Evolutionary conservation across 2,113 vertebrate species (phyloP), one percentile per base, ranked within the genome.

Genomic region (Leptodactylus fuscus): DNA sequence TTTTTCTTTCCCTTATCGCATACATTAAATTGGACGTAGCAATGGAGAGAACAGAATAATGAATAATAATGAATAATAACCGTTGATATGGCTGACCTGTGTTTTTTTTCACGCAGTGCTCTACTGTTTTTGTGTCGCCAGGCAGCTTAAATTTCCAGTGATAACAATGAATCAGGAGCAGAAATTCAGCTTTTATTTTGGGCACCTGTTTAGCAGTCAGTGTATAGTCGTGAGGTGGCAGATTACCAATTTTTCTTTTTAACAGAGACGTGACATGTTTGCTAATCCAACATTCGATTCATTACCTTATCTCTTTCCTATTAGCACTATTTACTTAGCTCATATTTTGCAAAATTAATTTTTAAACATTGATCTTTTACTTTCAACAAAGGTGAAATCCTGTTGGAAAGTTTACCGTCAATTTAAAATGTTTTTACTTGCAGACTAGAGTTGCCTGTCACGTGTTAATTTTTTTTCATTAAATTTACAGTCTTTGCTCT

Each of bases 231-330:
- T 36, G 20, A 70, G 58, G 46, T 81, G 80, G 41, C 62, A 82
- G 44, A 46, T 67, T 9, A 82, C 41, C 65, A 70, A 51, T 38
- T 70, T 69, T 80, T 49, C 46, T 34, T 53, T 81, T 81, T 22
- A 69, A 46, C 24, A 15, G 13, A 67, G 79, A 22, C 79, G 34
- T 81, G n/a, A n/a, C 15, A 81, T 69, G 62, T 82, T 82, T 82
- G 65, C 80, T 82, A 82, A 51, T 82, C 32, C 65, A 53, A 36
- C 80, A 34, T 53, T 69, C 5, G 11, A 36, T 70, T 70, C 44
- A 82, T 82, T 70, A 82, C 62, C 80, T 82, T 82, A 82, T 82
- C 80, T 53, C 51, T 82, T 38, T 7, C 80, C 41, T 82, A 70
- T 82, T 82, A 82, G 27, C 29, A 70, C 6, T 82, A 82, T 69